Conservation (phyloP, 2,113 vertebrate genomes). For the Cavia porcellus region DNA sequence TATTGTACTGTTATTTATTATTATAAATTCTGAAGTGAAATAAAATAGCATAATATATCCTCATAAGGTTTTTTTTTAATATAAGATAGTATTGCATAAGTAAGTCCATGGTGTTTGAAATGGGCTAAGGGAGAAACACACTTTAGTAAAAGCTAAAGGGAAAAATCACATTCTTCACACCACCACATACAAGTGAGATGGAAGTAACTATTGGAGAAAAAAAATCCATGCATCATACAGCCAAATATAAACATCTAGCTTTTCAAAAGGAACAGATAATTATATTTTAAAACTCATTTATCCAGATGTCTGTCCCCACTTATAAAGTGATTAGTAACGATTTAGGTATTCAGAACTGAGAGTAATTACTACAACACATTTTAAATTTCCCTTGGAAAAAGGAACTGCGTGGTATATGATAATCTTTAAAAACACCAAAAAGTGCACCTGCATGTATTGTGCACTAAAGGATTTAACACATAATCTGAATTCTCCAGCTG, state of each 20-base stretch:
- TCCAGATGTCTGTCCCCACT: conserved; percentile 54
- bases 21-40: conserved; percentile 51
- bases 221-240: not conserved
- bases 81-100: not conserved
- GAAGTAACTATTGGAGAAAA: conserved; percentile 30
- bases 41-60: not conserved
- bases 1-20: not conserved
- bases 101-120: conserved; percentile 16
- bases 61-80: not conserved
- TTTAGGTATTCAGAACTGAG: conserved; percentile 24
- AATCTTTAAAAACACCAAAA: conserved; percentile 42
- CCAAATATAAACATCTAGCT: conserved; percentile 43
- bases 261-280: conserved; percentile 56
- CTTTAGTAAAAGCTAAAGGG: conserved; percentile 22
- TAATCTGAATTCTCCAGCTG: not conserved
- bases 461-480: not conserved
- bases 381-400: conserved; percentile 13
- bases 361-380: not conserved
- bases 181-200: not conserved
- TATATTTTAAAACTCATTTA: conserved; percentile 55
- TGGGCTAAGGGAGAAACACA: not conserved
- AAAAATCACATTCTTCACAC: not conserved
- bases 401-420: not conserved
- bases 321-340: conserved; percentile 52
- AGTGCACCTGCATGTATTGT: not conserved